These are phyloP conservation scores for Prolemur simus DNA, from an alignment of 2,113 vertebrate genomes.

Conservation along the genomic window DNA sequence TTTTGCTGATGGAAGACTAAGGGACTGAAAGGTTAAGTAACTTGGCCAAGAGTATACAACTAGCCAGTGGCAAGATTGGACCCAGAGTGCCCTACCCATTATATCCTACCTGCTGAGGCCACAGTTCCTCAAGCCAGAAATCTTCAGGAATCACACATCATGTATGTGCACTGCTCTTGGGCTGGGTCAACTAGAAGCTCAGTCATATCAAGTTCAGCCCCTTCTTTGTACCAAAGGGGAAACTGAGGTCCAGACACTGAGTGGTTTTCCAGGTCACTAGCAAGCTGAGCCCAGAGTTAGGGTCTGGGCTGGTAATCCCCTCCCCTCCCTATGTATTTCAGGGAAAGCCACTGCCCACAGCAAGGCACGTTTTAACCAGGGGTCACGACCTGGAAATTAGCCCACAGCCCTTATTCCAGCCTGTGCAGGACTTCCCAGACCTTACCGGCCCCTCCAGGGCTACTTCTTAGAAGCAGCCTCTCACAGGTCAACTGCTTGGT, in stretches of 20 bases:
- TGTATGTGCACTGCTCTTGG: neutral
- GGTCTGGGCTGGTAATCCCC: neutral
- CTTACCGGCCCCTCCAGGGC: neutral
- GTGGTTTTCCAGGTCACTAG: neutral
- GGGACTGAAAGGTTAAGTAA: neutral
- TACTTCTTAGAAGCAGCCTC: neutral
- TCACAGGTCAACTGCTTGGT: neutral
- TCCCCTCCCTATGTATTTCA: neutral
- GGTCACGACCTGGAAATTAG: constrained; percentile 69
- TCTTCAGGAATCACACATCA: neutral
- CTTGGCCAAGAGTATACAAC: neutral
- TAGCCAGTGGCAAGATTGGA: neutral
- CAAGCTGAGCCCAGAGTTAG: neutral
- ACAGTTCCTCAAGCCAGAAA: neutral
- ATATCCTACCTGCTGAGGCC: neutral
- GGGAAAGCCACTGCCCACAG: neutral
- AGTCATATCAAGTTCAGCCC: neutral
- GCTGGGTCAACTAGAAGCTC: neutral
- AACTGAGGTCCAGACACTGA: neutral
- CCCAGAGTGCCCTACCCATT: neutral
- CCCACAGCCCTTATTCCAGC: neutral
- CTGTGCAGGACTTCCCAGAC: neutral
- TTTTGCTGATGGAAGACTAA: neutral
- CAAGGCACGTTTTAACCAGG: constrained; percentile 31
- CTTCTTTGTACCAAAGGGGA: neutral